These are phyloP conservation scores for Zapornia atra DNA, from an alignment of 2,113 vertebrate genomes.

Conservation along the genomic window DNA sequence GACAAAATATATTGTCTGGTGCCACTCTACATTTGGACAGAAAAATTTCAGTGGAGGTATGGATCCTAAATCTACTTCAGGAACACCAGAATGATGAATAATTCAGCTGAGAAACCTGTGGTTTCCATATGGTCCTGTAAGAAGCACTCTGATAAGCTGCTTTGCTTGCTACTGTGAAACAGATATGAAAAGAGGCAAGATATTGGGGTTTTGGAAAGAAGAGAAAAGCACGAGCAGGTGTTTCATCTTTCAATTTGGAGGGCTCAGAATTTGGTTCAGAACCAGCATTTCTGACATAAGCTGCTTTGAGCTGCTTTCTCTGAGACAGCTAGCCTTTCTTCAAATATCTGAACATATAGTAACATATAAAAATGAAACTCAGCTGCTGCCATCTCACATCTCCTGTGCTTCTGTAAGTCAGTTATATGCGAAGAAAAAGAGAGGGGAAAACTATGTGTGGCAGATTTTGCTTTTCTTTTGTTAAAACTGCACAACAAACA, in stretches of 20 bases:
- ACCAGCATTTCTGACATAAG: neutral
- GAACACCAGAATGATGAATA: neutral
- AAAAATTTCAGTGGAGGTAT: neutral
- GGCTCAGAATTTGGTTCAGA: neutral
- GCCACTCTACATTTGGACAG: neutral
- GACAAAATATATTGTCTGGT: neutral
- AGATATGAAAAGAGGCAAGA: neutral
- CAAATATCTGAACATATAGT: neutral
- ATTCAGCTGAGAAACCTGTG: slow-evolving; percentile 17
- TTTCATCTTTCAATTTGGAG: neutral
- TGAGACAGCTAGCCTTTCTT: neutral
- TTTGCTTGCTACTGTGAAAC: neutral
- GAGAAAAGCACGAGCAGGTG: neutral
- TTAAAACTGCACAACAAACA: neutral
- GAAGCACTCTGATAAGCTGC: neutral
- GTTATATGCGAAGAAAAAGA: neutral
- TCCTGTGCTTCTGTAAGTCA: neutral
- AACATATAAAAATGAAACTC: neutral
- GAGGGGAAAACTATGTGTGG: neutral
- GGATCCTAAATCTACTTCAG: neutral
- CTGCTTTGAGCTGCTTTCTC: neutral
- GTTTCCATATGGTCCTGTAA: slow-evolving; percentile 2
- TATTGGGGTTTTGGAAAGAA: neutral
- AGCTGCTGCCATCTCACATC: neutral
- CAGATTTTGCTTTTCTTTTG: neutral